These are phyloP conservation scores for Quiscalus mexicanus DNA, from an alignment of 2,113 vertebrate species.

Conservation along the genomic window DNA sequence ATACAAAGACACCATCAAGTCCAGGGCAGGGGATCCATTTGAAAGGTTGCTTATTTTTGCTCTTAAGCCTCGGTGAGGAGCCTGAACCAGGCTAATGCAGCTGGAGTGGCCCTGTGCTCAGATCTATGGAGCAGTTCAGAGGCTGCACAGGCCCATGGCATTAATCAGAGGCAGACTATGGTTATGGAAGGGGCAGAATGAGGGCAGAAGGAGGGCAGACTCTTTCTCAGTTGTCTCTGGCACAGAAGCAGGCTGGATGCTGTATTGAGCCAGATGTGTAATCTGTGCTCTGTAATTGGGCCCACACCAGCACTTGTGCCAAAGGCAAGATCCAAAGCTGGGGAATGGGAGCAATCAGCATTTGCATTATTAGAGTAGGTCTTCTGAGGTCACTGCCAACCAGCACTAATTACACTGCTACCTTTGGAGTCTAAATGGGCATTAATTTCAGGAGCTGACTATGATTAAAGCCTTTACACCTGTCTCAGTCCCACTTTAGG, in stretches of 20 bases:
- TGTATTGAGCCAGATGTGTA: background rate
- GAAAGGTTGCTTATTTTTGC: background rate
- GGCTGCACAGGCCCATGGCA: background rate
- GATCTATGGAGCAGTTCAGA: background rate
- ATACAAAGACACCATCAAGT: background rate
- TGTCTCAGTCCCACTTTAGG: background rate
- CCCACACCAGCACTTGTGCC: accelerated
- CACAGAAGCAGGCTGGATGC: background rate
- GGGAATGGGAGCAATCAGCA: background rate
- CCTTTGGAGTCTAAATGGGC: background rate
- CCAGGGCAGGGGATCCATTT: too few species aligned
- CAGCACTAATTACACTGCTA: background rate
- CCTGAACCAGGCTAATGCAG: background rate
- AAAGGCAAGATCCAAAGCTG: background rate
- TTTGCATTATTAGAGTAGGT: background rate
- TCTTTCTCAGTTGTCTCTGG: background rate
- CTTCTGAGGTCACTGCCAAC: background rate
- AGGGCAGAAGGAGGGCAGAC: background rate
- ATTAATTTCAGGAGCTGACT: background rate
- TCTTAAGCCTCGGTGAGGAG: background rate
- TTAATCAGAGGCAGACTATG: background rate
- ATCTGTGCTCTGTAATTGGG: background rate
- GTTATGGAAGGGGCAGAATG: background rate
- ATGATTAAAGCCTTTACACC: background rate
- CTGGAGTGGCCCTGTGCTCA: background rate